Evolutionary conservation across 2,113 vertebrate genomes (phyloP), one percentile per base, ranked within the genome.

Genomic region (Callospermophilus lateralis): DNA sequence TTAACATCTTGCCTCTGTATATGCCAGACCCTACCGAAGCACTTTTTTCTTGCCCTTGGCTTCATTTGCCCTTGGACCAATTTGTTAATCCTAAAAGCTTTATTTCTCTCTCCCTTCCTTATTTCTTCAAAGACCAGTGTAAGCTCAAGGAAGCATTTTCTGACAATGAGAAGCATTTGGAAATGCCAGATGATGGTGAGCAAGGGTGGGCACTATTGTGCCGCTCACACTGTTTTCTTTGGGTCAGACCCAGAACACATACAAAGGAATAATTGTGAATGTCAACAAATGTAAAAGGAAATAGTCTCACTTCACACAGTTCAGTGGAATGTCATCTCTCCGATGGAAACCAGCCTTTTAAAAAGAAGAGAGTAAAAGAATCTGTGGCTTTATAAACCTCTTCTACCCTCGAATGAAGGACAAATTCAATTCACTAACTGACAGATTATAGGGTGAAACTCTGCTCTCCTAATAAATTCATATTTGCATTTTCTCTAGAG

Each of bases 401-500:
- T 65, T 63, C n/a, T 79, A 22, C 84, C 63, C 37, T 87, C 55
- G 72, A 72, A 45, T 6, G 26, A 20, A 67, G 34, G 84, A 87
- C 86, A 79, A 12, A 91, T 67, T 30, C 4, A 72, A 76, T 28
- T 68, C 32, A 39, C 48, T 93, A 28, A 93, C 67, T 68, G 89
- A 79, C 73, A 72, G 19, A 48, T 80, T 32, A 26, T 32, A 39
- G 67, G 72, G 39, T 65, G 39, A 87, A 65, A 65, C 84, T 48
- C 92, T 55, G 12, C 87, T 94, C 45, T 80, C 48, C 68, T 3
- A 4, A 84, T 84, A 91, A 93, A 81, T 45, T 88, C 79, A 5
- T 80, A 51, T 85, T 93, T 88, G 96, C 72, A 63, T 87, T 94
- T 89, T 37, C 78, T 78, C 79, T 42, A 79, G 84, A 58, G 58